Evolutionary conservation across 2,797 vertebrate genomes (phyloP).

Genomic region (Tachyglossus aculeatus): DNA sequence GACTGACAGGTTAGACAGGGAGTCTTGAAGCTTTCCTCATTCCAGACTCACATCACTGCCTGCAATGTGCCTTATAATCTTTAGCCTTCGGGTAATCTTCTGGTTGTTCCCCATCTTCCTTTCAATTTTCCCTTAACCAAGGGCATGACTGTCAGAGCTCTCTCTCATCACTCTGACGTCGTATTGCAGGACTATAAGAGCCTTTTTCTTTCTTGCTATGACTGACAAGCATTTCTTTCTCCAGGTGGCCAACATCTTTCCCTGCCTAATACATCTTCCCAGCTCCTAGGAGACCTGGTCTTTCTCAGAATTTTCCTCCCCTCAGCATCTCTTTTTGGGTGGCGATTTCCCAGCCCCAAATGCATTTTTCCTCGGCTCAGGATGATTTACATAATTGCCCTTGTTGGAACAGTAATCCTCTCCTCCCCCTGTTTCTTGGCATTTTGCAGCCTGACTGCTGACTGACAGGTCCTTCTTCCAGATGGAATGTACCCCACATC

Average conservation of each 20-base stretch:
- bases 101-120: neutral
- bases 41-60: neutral
- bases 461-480: neutral
- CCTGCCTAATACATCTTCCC: neutral
- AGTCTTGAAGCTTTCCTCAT: neutral
- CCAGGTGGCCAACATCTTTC: neutral
- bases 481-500: neutral
- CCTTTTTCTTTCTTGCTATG: neutral
- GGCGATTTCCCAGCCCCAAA: neutral
- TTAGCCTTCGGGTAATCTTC: constrained; percentile 5
- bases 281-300: neutral
- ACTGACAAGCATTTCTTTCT: neutral
- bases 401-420: neutral
- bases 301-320: neutral
- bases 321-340: neutral
- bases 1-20: no score
- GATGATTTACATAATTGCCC: neutral
- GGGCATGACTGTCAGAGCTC: no score
- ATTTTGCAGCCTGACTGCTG: neutral
- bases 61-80: constrained; percentile 13
- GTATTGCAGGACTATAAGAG: no score
- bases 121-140: no score
- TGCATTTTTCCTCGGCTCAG: neutral
- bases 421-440: neutral
- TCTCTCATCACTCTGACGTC: no score